phyloP scores from a whole-genome alignment of 1,140 invertebrate genomes.

The Parasteatoda tepidariorum region DNA sequence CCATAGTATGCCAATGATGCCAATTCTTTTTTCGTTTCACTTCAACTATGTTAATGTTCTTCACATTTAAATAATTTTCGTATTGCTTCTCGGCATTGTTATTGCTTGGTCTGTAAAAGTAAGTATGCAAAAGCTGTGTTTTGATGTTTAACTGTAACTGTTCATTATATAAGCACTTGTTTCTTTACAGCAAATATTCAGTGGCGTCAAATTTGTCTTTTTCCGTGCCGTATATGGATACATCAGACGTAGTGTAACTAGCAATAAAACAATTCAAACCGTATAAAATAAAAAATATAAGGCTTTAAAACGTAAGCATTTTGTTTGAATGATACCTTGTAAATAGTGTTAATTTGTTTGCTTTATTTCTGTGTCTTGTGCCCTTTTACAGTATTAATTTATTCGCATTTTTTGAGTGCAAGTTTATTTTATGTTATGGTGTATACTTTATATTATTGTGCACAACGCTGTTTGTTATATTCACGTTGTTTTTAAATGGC shows the following conservation, averaged over 20 bases:
- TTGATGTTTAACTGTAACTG: neutral
- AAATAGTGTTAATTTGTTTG: no score
- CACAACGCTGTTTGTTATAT: no score
- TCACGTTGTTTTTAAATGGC: no score
- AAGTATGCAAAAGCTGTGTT: neutral
- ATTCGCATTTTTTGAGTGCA: no score
- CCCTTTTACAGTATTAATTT: no score
- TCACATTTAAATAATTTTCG: neutral
- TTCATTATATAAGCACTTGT: neutral
- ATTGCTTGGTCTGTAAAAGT: neutral
- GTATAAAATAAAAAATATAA: neutral
- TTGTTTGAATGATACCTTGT: no score
- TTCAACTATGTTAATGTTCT: neutral
- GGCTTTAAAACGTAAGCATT: no score
- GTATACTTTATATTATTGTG: no score
- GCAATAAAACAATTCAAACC: slow-evolving; percentile 17
- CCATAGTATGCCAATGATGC: no score
- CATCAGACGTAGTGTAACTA: slow-evolving; percentile 44
- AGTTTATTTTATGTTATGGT: no score
- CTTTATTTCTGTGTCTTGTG: no score
- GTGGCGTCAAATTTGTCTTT: slow-evolving; percentile 15
- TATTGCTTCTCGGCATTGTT: neutral
- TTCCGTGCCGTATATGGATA: slow-evolving; percentile 17
- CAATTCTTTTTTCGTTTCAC: no score
- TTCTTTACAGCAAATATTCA: slow-evolving; percentile 14